Evolutionary conservation across 2,888 invertebrate species (phyloP), one percentile per base, ranked within the genome.

Genomic region (Papilio protenor): DNA sequence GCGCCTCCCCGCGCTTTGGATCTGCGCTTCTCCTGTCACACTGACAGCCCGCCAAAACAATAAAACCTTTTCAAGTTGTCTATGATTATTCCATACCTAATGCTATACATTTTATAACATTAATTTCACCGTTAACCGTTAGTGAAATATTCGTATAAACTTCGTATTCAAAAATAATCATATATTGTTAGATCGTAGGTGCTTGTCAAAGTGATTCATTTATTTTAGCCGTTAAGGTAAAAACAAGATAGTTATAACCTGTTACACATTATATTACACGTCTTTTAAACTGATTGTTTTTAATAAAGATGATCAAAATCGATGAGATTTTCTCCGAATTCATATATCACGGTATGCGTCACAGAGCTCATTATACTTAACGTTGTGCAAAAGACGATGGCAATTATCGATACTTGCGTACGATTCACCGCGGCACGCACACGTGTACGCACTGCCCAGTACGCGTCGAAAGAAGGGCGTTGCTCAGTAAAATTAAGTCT

Each of bases 331-430:
- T 78, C 71, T 77, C 47, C 45, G 75, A 71, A 79, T 73, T 78
- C 80, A 79, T 81, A 81, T 77, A 81, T 80, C 80, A 81, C 80
- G 40, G 64, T 75, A 47, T 76, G 78, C 79, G 79, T 81, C 74
- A 80, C 81, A 77, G 77, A 76, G 77, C 82, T 81, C 82, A 81
- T 82, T 81, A 82, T 81, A 81, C 82, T 81, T 82, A 79, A 79
- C 81, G 78, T 80, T 80, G 79, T 79, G 57, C 64, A 75, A 59
- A 78, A 84, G 80, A 82, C 87, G 90, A 90, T 90, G 88, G 77
- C 88, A 91, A 93, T 92, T 92, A 92, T 87, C 86, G 92, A 92
- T 92, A 91, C 84, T 84, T 80, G 79, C 82, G 83, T 84, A 84
- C 85, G 84, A 84, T 82, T 80, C 79, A 81, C 82, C 81, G 82